phyloP scores from a whole-genome alignment of 2,888 invertebrate genomes.

The Fabriciana adippe region DNA sequence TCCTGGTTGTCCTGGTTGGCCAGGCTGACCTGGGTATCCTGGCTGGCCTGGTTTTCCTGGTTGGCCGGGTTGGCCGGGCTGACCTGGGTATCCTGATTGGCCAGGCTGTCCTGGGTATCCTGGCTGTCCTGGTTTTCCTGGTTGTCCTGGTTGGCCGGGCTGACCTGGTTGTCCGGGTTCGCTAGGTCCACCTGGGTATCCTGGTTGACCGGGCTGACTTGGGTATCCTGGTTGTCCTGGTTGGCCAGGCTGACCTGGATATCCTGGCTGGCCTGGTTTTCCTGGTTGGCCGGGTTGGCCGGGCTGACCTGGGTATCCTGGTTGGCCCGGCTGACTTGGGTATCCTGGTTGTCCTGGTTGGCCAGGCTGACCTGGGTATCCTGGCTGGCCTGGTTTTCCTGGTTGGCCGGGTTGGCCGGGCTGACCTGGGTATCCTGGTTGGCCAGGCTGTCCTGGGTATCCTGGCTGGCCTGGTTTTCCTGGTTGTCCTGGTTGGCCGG shows the following conservation, averaged over 20 bases:
- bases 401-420: conserved; percentile 11
- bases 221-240: conserved; percentile 38
- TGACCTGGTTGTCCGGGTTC: conserved; percentile 42
- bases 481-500: too few species aligned
- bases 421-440: conserved; percentile 1
- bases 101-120: conserved; percentile 45
- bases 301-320: conserved; percentile 50
- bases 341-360: not conserved
- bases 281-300: conserved; percentile 27
- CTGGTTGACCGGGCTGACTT: conserved; percentile 34
- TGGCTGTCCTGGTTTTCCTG: conserved; percentile 54
- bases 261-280: conserved; percentile 38
- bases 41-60: conserved; percentile 56
- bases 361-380: conserved; percentile 43
- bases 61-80: conserved; percentile 46
- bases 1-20: conserved; percentile 42
- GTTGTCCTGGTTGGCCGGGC: conserved; percentile 65
- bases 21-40: conserved; percentile 63
- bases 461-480: conserved; percentile 52
- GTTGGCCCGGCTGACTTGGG: conserved; percentile 42
- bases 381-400: conserved; percentile 25
- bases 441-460: conserved; percentile 14
- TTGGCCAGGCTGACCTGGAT: too few species aligned
- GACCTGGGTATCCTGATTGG: conserved; percentile 47
- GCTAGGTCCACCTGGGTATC: conserved; percentile 44